Evolutionary conservation across 2,797 vertebrate genomes (phyloP), one percentile per base, ranked within the genome.

Genomic region (Sebastes kiyomatsui): DNA sequence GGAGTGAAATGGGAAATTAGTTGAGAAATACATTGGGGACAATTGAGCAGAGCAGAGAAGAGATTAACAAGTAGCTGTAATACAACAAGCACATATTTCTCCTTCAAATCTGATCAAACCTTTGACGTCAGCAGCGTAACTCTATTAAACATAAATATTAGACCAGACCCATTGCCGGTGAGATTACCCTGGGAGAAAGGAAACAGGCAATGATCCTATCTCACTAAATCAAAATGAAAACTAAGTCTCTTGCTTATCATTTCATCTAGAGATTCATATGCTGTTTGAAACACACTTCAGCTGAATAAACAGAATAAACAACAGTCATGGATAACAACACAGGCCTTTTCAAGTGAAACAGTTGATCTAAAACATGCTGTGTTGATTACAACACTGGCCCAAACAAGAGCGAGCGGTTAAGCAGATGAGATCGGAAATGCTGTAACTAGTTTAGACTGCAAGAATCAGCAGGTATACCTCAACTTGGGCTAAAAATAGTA

Each of bases 101-200:
- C 54, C 55, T 78, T 72, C 69, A 82, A 74, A 80, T 88, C 79
- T 14, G 27, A 79, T 84, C 67, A 83, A 79, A 84, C 55, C 60
- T 75, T 80, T 86, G 82, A 85, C 22, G 49, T 79, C 85, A 87
- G 62, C 76, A 65, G 73, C 1, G 0, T 54, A 75, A 60, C 67
- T 83, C 32, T 38, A 70, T 82, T 65, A 71, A 65, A 67, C 27
- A 46, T 60, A 77, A 84, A 79, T 32, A 73, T 54, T 25, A 22
- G 10, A 55, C 6, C 7, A 23, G 54, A 72, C 7, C 18, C 22
- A 22, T 27, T 74, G 64, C 11, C 60, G 14, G n/a, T 10, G 30
- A 76, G 38, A 81, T 73, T 27, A 60, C 8, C 79, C 74, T 20
- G 23, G 18, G 75, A 66, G 72, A 67, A 27, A 58, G 61, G 54